Base-by-base conservation (phyloP, 2,797 vertebrate species). In the Rachycentron canadum region DNA sequence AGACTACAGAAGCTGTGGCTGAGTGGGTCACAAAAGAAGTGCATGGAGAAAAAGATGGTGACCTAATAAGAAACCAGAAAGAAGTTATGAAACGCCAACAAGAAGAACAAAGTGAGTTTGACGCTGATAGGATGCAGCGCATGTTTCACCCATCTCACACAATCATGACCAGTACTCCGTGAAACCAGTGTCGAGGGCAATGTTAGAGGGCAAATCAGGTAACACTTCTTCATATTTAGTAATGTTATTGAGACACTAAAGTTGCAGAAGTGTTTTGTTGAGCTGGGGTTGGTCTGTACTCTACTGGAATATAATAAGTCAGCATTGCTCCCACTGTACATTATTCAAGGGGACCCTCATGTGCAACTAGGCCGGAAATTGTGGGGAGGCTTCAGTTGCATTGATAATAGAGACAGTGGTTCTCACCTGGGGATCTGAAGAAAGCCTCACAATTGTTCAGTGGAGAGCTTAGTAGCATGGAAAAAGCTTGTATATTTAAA, bases 1-100 rank as follows among this genome's bases (percentile, higher is more conserved):
- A 82, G 65, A 90, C 83, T 84, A 78, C 84, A 86, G 68, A 91
- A 60, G 63, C 61, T 78, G 73, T 80, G 78, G 78, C 79, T 71
- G 86, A 82, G 78, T 23, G 38, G 71, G 76, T 80, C 81, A 90
- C 71, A 88, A 76, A 86, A 80, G 53, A 64, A 73, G 64, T 40
- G 19, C 53, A 53, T 21, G 43, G 36, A 78, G 67, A 72, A 58
- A 77, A 62, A 69, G 55, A 63, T 78, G 49, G 53, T 83, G 70
- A 75, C 76, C 68, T 68, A 60, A 85, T 61, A 52, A 56, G 4
- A 64, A 65, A 63, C 69, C 52, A 80, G 76, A 79, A 78, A 43
- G 32, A 77, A 79, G 72, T 53, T 52, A 64, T 73, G 50, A 57
- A 79, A 63, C 30, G 69, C 30, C 60, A 74, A 56, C 49, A 62